Conservation (phyloP, 2,888 invertebrate genomes). For the Romanomermis culicivorax region DNA sequence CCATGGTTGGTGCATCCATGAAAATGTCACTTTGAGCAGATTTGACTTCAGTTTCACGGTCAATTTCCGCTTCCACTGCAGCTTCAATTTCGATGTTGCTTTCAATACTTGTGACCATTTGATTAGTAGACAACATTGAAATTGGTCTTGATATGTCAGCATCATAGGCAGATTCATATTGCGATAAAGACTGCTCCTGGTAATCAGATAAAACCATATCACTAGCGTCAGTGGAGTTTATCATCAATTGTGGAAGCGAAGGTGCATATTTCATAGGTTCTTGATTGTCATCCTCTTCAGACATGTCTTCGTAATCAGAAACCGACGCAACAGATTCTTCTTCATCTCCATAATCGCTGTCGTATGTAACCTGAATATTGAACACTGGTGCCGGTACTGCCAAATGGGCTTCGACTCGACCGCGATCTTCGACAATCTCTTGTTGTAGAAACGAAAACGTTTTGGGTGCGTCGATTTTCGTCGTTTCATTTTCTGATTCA, state of each 20-base stretch:
- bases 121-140: background rate
- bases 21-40: background rate
- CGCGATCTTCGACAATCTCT: background rate
- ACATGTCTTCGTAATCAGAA: conserved; percentile 7
- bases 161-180: background rate
- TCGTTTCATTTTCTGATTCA: background rate
- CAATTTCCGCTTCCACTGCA: background rate
- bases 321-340: conserved; percentile 6
- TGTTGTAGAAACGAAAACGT: background rate
- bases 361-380: background rate
- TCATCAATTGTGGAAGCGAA: background rate
- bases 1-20: conserved; percentile 1
- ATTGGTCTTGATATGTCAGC: background rate
- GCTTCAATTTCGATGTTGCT: background rate
- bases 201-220: background rate
- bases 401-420: conserved; percentile 2
- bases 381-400: conserved; percentile 9
- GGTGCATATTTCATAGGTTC: background rate
- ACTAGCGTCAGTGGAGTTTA: background rate
- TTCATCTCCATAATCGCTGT: background rate
- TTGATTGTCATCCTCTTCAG: conserved; percentile 1
- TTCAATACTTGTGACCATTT: background rate
- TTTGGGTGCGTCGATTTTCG: background rate
- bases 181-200: background rate
- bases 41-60: background rate